phyloP scores from a whole-genome alignment of 2,888 invertebrate genomes.

The Agrilus mali region DNA sequence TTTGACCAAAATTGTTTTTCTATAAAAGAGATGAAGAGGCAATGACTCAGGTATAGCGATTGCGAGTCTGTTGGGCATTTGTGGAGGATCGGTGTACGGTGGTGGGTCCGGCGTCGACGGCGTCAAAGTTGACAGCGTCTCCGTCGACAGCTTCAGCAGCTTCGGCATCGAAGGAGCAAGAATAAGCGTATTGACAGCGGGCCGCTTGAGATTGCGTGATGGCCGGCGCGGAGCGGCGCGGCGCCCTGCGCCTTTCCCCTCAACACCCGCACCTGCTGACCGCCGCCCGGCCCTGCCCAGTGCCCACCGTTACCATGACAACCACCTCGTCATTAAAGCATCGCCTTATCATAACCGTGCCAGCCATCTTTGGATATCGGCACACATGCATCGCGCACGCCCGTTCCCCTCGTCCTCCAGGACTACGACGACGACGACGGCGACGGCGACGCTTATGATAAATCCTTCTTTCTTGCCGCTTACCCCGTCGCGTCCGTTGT shows the following conservation, averaged over 20 bases:
- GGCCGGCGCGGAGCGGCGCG: constrained; percentile 27
- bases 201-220: constrained; percentile 36
- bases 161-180: constrained; percentile 13
- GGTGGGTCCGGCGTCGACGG: constrained; percentile 33
- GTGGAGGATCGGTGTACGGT: no score
- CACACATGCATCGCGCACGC: constrained; percentile 22
- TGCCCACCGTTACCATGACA: constrained; percentile 38
- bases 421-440: not conserved
- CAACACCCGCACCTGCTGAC: constrained; percentile 21
- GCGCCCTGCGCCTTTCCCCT: constrained; percentile 9
- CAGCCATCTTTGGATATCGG: constrained; percentile 36
- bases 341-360: constrained; percentile 44
- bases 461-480: not conserved
- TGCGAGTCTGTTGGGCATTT: no score
- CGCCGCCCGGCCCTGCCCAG: constrained; percentile 33
- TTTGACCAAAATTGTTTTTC: no score
- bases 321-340: constrained; percentile 43
- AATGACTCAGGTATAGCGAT: no score
- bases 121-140: constrained; percentile 18
- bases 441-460: not conserved
- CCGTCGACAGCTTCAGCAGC: not conserved
- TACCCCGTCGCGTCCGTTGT: not conserved
- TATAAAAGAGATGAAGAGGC: no score
- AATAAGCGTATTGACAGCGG: constrained; percentile 24
- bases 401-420: constrained; percentile 6